These are phyloP conservation scores for Leptarthrus brevirostris DNA, from an alignment of 2,888 invertebrate species.

Conservation along the genomic window DNA sequence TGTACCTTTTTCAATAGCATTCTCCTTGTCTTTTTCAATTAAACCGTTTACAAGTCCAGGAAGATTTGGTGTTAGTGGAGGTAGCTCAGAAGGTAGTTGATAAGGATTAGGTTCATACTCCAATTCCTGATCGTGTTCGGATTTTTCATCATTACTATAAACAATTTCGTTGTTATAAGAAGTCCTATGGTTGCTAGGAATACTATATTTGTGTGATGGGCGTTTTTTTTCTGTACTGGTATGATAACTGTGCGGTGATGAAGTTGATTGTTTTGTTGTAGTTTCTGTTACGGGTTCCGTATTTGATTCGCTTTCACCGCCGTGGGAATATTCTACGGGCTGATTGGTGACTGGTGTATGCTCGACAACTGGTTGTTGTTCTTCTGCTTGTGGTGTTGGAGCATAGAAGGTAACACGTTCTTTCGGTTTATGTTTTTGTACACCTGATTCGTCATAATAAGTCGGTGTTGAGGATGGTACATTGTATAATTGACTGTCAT, in stretches of 20 bases:
- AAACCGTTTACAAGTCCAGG: constrained; percentile 73
- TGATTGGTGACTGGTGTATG: constrained; percentile 4
- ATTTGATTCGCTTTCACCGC: constrained; percentile 58
- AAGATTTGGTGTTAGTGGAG: constrained; percentile 71
- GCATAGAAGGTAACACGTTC: constrained; percentile 62
- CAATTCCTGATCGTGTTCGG: constrained; percentile 65
- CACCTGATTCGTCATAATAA: constrained; percentile 57
- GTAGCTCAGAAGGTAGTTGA: constrained; percentile 70
- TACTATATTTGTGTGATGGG: constrained; percentile 44
- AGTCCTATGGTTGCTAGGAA: constrained; percentile 61
- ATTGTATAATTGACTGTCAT: constrained; percentile 57
- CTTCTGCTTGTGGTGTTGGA: constrained; percentile 42
- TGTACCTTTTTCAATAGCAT: constrained; percentile 56
- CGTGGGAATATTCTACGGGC: constrained; percentile 56
- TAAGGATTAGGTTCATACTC: constrained; percentile 68
- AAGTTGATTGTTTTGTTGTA: not conserved
- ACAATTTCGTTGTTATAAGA: constrained; percentile 50
- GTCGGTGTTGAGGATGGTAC: constrained; percentile 56
- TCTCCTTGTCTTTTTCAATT: constrained; percentile 67
- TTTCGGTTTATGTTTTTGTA: constrained; percentile 57
- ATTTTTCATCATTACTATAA: constrained; percentile 59
- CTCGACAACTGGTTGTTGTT: constrained; percentile 7
- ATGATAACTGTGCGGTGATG: not conserved
- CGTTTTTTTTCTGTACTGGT: constrained; percentile 12
- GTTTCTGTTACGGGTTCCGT: constrained; percentile 54